These are phyloP conservation scores for Corynorhinus townsendii DNA, from an alignment of 2,113 vertebrate genomes.

Conservation along the genomic window DNA sequence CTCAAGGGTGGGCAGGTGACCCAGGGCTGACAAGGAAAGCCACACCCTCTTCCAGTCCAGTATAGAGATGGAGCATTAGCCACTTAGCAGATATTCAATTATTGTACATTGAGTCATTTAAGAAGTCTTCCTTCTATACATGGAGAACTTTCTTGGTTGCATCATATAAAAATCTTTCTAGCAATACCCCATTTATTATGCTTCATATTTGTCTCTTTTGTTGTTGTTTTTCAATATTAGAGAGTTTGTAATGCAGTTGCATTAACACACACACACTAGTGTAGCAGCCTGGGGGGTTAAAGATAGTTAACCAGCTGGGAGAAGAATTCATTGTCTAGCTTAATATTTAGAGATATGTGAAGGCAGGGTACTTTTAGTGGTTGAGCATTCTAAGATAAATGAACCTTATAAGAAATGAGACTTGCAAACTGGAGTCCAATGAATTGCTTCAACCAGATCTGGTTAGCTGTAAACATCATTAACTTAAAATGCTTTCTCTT, in stretches of 20 bases:
- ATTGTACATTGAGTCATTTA: neutral
- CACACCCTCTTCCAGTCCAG: neutral
- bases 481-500: slow-evolving; percentile 75
- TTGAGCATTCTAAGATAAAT: slow-evolving; percentile 77
- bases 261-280: slow-evolving; percentile 59
- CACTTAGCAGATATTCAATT: neutral
- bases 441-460: slow-evolving; percentile 77
- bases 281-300: slow-evolving; percentile 64
- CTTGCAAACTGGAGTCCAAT: slow-evolving; percentile 69
- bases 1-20: neutral
- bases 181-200: slow-evolving; percentile 41
- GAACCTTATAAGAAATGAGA: slow-evolving; percentile 77
- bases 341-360: slow-evolving; percentile 74
- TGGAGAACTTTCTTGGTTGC: slow-evolving; percentile 27
- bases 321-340: slow-evolving; percentile 74
- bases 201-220: slow-evolving; percentile 64
- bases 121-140: neutral
- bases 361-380: slow-evolving; percentile 61
- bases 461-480: slow-evolving; percentile 79
- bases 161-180: slow-evolving; percentile 51
- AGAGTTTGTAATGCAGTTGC: slow-evolving; percentile 66
- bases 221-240: slow-evolving; percentile 54
- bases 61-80: neutral
- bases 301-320: slow-evolving; percentile 73
- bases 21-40: neutral